Evolutionary conservation across 1,140 invertebrate genomes (phyloP), one percentile per base, ranked within the genome.

Genomic region (Latrodectus geometricus): DNA sequence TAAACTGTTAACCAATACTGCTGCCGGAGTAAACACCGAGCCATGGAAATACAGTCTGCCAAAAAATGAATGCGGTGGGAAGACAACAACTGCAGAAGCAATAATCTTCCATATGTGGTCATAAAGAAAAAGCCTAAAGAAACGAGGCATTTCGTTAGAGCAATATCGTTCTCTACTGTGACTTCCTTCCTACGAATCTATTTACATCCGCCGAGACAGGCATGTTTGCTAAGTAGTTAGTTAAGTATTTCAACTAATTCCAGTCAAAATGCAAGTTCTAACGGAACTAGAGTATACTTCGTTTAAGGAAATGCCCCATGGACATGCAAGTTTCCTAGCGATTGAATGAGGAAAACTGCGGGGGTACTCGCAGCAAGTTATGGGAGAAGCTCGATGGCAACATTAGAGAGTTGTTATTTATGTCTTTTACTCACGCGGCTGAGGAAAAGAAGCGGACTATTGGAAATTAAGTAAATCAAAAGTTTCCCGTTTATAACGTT

Each of bases 1-100:
- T 54, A 84, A 76, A 84, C 72, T 84, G 73, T 84, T 84, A 84
- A 84, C 82, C 82, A 76, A 76, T 76, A 84, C 49, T 9, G 61
- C 50, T 75, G 49, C n/a, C 49, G 20, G 15, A 81, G 65, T 72
- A 81, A 72, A 81, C 49, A 72, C 74, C 20, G 82, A 61, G 61
- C 72, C 73, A 76, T 76, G 73, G 80, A 82, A 82, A 73, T 82
- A 65, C 50, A 52, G 70, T 54, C 23, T 69, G 17, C 54, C 11
- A 61, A 61, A 54, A 76, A 61, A 61, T 11, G 8, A 61, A 61
- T 14, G 65, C 61, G 49, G 72, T 75, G 82, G 82, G 74, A 84
- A 84, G 74, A 76, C 11, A 52, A 61, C 82, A 84, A 76, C 73
- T 84, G 82, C 65, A 68, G 50, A 12, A 69, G 82, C 82, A 84